Conservation (phyloP, 2,888 invertebrate species). For the Callosobruchus maculatus region DNA sequence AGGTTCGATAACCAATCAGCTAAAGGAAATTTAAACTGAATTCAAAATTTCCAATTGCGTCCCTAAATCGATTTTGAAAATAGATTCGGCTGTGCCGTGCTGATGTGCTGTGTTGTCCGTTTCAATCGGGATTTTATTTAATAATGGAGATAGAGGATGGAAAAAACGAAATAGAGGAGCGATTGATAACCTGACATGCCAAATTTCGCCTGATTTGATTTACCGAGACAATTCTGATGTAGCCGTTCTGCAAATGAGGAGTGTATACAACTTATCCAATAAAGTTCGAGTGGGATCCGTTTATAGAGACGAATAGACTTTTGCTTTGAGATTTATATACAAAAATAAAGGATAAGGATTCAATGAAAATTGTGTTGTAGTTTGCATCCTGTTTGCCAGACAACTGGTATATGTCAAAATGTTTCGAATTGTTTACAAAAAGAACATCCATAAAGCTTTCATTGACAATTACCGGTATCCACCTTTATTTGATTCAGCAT, state of each 20-base stretch:
- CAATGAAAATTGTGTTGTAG: no score
- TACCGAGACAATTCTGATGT: not conserved
- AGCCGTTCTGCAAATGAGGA: not conserved
- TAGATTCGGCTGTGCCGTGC: conserved; percentile 4
- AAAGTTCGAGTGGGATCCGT: not conserved
- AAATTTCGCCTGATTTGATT: conserved; percentile 19
- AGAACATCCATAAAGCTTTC: no score
- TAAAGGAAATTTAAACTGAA: conserved; percentile 28
- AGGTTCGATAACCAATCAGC: conserved; percentile 28
- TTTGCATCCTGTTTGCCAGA: no score
- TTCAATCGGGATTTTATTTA: conserved; percentile 14
- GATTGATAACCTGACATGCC: conserved; percentile 1
- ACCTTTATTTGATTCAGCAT: no score
- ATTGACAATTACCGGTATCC: no score
- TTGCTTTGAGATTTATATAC: no score
- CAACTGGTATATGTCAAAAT: no score
- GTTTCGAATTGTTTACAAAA: no score
- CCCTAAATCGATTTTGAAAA: conserved; percentile 13
- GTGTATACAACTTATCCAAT: not conserved
- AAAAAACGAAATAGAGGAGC: not conserved
- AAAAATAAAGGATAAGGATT: no score
- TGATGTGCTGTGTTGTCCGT: conserved; percentile 11
- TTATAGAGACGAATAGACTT: no score
- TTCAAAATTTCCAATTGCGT: conserved; percentile 19
- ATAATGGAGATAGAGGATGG: conserved; percentile 14